Evolutionary conservation across 2,797 vertebrate species (phyloP).

Genomic region (Onychomys arenicola): DNA sequence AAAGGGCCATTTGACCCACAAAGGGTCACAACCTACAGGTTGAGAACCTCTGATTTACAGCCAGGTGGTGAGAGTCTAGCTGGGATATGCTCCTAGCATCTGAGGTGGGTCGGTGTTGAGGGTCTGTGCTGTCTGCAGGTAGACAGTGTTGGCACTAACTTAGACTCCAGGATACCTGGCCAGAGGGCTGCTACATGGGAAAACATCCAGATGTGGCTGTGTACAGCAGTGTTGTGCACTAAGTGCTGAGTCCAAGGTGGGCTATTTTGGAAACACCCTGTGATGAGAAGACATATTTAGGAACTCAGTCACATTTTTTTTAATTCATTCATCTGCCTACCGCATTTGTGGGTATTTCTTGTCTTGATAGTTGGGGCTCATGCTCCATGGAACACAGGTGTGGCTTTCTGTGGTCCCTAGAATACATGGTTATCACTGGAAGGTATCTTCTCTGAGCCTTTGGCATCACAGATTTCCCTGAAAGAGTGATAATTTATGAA

Average conservation of each 20-base stretch:
- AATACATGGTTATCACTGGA: background rate
- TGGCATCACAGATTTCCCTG: background rate
- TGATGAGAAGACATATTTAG: background rate
- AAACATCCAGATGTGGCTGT: background rate
- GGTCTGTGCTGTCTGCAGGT: background rate
- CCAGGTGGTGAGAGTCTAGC: background rate
- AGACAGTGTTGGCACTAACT: background rate
- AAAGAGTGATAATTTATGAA: background rate
- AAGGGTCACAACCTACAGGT: no score
- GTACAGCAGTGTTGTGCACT: no score
- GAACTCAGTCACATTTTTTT: background rate
- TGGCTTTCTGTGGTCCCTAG: background rate
- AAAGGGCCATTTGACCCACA: no score
- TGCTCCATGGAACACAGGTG: rapidly evolving
- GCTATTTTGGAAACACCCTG: background rate
- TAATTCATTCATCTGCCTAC: background rate
- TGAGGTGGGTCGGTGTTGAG: no score
- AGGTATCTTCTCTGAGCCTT: background rate
- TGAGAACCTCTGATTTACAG: no score
- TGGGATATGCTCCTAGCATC: background rate
- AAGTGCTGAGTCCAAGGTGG: background rate
- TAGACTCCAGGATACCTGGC: background rate
- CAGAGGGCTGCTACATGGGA: background rate
- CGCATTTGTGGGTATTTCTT: background rate
- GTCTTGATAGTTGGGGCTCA: no score